Evolutionary conservation across 1,140 invertebrate genomes (phyloP).

Genomic region (Papilio glaucus): DNA sequence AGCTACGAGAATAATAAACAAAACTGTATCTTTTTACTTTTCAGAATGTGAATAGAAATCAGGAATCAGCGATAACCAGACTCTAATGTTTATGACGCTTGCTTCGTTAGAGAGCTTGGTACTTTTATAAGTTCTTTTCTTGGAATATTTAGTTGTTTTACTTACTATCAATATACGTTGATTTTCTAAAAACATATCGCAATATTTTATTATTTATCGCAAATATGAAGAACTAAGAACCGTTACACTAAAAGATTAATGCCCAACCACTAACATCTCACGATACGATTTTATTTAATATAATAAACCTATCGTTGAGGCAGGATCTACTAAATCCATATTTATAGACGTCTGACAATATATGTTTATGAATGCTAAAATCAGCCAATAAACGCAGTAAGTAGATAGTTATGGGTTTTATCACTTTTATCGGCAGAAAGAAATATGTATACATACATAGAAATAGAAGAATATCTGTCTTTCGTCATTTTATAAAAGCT

Average conservation of each 20-base stretch:
- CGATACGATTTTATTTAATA: background rate
- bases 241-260: background rate
- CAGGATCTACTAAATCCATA: background rate
- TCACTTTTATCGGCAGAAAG: constrained; percentile 12
- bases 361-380: constrained; percentile 20
- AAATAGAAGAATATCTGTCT: no score
- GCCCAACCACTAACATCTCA: background rate
- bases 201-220: no score
- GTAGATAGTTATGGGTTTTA: background rate
- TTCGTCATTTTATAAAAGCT: no score
- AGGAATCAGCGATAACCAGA: background rate
- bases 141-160: background rate
- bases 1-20: background rate
- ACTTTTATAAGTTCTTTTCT: background rate
- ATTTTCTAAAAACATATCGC: background rate
- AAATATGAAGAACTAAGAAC: background rate
- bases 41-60: background rate
- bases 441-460: constrained; percentile 8
- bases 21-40: background rate
- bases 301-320: background rate
- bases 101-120: background rate
- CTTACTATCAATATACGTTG: background rate
- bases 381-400: constrained; percentile 7
- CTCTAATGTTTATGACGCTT: background rate
- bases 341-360: background rate